Evolutionary conservation across 2,797 vertebrate genomes (phyloP).

Genomic region (Anomalospiza imberbis): DNA sequence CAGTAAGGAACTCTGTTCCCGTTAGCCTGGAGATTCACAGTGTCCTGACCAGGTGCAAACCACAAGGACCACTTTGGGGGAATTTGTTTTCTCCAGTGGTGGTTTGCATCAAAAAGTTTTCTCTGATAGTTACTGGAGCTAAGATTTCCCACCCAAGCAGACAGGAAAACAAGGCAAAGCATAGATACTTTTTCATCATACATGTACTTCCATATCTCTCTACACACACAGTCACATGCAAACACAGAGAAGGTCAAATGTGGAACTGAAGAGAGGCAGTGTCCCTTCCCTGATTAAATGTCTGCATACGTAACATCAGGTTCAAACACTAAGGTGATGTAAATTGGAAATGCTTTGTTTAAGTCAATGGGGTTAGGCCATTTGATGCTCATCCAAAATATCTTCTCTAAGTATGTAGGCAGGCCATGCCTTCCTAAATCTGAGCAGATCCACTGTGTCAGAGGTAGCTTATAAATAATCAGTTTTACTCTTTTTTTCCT

Average conservation of each 20-base stretch:
- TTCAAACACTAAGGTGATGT: background rate
- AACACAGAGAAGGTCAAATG: background rate
- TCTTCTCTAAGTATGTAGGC: background rate
- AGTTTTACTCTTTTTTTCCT: background rate
- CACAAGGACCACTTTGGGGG: background rate
- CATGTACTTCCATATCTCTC: background rate
- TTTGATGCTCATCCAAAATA: background rate
- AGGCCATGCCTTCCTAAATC: background rate
- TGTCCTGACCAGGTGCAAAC: background rate
- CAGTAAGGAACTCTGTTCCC: background rate
- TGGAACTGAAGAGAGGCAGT: background rate
- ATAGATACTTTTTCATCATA: background rate
- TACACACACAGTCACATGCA: background rate
- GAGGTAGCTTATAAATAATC: background rate
- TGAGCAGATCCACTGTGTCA: background rate
- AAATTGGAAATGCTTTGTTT: background rate
- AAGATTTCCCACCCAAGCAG: background rate
- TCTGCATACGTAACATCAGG: background rate
- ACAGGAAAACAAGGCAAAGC: background rate
- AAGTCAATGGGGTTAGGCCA: background rate
- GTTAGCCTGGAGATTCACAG: background rate
- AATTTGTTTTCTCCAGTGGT: background rate
- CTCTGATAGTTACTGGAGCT: background rate
- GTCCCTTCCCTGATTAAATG: background rate
- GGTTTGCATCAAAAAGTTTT: background rate